Evolutionary conservation across 2,113 vertebrate species (phyloP).

Genomic region (Anthoscopus minutus): DNA sequence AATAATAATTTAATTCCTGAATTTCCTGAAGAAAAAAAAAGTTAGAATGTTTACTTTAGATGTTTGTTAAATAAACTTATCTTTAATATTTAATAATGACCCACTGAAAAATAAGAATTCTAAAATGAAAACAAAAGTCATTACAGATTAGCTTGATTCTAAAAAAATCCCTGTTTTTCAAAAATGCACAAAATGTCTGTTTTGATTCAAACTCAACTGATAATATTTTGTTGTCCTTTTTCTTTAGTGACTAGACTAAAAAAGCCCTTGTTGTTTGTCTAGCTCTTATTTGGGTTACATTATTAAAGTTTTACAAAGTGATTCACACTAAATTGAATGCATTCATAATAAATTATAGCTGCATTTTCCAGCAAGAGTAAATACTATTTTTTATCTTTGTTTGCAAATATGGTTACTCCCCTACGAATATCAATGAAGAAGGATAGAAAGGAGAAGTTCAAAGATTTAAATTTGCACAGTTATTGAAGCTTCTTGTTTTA

Average conservation of each 20-base stretch:
- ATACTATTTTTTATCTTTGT: not conserved
- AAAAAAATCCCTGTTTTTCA: not conserved
- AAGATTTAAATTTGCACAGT: constrained; percentile 7
- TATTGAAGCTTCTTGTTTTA: constrained; percentile 9
- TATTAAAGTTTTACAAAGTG: not conserved
- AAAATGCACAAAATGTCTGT: not conserved
- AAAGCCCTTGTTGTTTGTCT: not conserved
- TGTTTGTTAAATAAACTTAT: not conserved
- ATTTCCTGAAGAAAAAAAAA: not conserved
- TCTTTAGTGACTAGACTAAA: not conserved
- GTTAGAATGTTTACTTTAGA: not conserved
- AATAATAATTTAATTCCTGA: not conserved
- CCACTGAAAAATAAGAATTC: not conserved
- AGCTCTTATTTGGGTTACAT: not conserved
- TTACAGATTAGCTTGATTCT: not conserved
- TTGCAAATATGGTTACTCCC: not conserved
- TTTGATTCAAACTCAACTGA: not conserved
- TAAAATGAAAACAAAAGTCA: not conserved
- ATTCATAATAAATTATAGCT: not conserved
- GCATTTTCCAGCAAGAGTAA: constrained; percentile 16
- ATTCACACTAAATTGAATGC: not conserved
- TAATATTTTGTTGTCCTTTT: not conserved
- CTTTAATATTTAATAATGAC: not conserved
- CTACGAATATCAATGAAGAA: not conserved
- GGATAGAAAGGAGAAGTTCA: not conserved